A percentile compares a stretch with the other conserved stretches of the same genome.
phyloP scores from a whole-genome alignment of 2,113 vertebrate species.

The Gulo gulo region DNA sequence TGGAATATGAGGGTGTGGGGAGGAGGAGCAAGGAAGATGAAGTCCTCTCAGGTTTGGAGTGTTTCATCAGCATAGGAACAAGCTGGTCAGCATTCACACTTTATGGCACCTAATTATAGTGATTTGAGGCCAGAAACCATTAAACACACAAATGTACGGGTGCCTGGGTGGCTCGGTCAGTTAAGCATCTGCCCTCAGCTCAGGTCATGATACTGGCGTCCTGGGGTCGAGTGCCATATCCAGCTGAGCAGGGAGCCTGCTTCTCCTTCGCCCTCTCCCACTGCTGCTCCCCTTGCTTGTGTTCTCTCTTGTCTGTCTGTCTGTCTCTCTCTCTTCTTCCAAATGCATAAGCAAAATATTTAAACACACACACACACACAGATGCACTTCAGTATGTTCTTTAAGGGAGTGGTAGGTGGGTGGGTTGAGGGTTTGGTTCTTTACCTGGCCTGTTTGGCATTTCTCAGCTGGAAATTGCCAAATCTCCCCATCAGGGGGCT shows the following conservation, averaged over 20 bases:
- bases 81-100: neutral
- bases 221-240: neutral
- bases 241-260: neutral
- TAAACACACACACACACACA: neutral
- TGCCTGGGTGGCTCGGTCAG: neutral
- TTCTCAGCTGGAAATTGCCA: neutral
- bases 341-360: neutral
- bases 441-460: neutral
- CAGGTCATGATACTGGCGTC: neutral
- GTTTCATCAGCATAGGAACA: neutral
- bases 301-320: neutral
- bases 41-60: neutral
- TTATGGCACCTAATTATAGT: neutral
- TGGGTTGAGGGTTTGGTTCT: neutral
- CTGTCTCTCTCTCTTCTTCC: neutral
- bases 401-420: neutral
- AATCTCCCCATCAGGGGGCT: neutral
- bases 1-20: neutral
- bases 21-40: neutral
- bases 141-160: neutral
- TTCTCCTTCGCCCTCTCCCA: neutral
- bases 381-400: neutral
- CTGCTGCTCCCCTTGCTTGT: neutral
- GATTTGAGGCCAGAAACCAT: neutral
- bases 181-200: neutral